Evolutionary conservation across 2,797 vertebrate species (phyloP).

Genomic region (Moxostoma hubbsi): DNA sequence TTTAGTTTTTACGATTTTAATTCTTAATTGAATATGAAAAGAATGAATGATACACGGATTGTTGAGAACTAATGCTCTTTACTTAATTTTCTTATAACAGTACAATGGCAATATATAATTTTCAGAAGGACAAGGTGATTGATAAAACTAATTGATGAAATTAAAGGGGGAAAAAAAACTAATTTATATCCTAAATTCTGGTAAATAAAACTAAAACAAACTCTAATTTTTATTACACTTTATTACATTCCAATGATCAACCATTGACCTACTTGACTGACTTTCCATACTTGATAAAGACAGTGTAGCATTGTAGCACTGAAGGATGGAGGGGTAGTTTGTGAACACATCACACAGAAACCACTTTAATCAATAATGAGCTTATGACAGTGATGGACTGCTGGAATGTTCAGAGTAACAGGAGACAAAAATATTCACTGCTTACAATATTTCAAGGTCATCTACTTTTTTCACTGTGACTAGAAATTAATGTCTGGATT

Average conservation of each 20-base stretch:
- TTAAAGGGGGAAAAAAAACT: too few relatives aligned
- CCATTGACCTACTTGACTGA: constrained; percentile 12
- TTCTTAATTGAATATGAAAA: too few relatives aligned
- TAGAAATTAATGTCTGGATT: constrained; percentile 41
- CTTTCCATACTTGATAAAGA: constrained; percentile 4
- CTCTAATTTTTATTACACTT: constrained; percentile 1
- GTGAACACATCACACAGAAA: constrained; percentile 70
- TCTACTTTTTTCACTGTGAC: too few relatives aligned
- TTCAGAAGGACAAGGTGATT: too few relatives aligned
- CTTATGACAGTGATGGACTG: constrained; percentile 80
- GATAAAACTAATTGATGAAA: not conserved
- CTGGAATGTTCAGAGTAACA: constrained; percentile 74
- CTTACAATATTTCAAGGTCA: too few relatives aligned
- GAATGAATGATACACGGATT: too few relatives aligned
- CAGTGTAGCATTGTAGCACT: constrained; percentile 1
- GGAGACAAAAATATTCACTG: constrained; percentile 74
- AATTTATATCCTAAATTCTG: too few relatives aligned
- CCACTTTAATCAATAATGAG: constrained; percentile 78
- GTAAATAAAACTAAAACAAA: too few relatives aligned
- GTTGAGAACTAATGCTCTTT: too few relatives aligned
- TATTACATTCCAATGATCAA: constrained; percentile 7
- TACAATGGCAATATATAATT: too few relatives aligned
- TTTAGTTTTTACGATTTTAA: too few relatives aligned
- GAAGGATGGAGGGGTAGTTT: constrained; percentile 27
- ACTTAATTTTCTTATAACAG: too few relatives aligned